These are phyloP conservation scores for Macrostomum lignano DNA, from an alignment of 1,140 invertebrate species.

Conservation along the genomic window DNA sequence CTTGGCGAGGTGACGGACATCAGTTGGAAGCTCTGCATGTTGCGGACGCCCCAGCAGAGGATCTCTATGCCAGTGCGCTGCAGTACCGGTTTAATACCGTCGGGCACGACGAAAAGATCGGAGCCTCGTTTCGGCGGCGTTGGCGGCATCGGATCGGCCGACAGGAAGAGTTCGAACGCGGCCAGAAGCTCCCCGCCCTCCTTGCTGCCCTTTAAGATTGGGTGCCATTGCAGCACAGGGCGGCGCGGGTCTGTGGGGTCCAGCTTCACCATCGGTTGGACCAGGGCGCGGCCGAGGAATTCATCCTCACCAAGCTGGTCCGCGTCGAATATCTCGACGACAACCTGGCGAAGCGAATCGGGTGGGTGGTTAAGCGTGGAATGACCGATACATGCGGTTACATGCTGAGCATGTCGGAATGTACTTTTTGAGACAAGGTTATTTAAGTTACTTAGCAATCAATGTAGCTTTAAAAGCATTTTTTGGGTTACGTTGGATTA, in stretches of 20 bases:
- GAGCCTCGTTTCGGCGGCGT: slow-evolving; percentile 28
- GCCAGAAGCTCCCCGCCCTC: slow-evolving; percentile 28
- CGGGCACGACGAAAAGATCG: slow-evolving; percentile 26
- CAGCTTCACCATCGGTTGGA: slow-evolving; percentile 21
- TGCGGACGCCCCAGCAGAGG: slow-evolving; percentile 30
- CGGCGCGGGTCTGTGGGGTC: slow-evolving; percentile 17
- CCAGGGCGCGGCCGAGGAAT: slow-evolving; percentile 3
- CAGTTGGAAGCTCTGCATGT: slow-evolving; percentile 31
- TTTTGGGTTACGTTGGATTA: too few relatives aligned
- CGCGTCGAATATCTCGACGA: slow-evolving; percentile 55
- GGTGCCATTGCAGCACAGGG: slow-evolving; percentile 27
- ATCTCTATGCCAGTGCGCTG: slow-evolving; percentile 30
- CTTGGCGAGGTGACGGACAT: slow-evolving; percentile 25
- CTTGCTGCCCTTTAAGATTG: slow-evolving; percentile 13
- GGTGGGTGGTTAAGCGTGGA: too few relatives aligned
- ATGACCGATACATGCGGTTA: too few relatives aligned
- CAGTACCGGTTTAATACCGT: slow-evolving; percentile 29
- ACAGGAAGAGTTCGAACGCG: slow-evolving; percentile 30
- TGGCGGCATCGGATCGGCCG: slow-evolving; percentile 27
- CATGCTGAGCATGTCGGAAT: too few relatives aligned
- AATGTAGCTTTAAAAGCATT: too few relatives aligned
- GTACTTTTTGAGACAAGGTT: too few relatives aligned
- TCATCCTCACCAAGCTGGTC: slow-evolving; percentile 26
- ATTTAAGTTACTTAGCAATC: too few relatives aligned
- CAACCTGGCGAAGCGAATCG: slow-evolving; percentile 40